Conservation (phyloP, 1,140 invertebrate genomes). For the Drosophila oshimai region DNA sequence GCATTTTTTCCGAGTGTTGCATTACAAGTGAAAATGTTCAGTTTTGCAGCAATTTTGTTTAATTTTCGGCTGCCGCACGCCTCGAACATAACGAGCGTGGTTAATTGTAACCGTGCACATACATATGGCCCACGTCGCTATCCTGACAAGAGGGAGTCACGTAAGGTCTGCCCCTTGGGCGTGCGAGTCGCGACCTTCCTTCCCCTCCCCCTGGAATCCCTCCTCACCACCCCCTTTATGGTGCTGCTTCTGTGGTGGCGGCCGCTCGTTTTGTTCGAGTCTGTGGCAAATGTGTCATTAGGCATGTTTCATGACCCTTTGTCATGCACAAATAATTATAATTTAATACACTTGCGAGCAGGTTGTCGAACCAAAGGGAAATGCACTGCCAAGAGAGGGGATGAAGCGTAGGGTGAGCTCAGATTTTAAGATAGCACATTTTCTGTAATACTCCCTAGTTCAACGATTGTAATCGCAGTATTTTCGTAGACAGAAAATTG, state of each 20-base stretch:
- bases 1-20: slow-evolving; percentile 45
- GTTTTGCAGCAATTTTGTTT: slow-evolving; percentile 72
- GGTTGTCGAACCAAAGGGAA: slow-evolving; percentile 14
- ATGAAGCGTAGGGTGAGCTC: no score
- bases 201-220: neutral
- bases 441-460: slow-evolving; percentile 9
- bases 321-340: slow-evolving; percentile 81
- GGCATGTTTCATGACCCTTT: slow-evolving; percentile 80
- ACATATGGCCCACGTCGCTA: slow-evolving; percentile 50
- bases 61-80: slow-evolving; percentile 62
- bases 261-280: slow-evolving; percentile 63
- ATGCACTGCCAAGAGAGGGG: neutral
- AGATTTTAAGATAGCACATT: slow-evolving; percentile 38
- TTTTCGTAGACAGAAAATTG: neutral
- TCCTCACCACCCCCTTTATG: neutral
- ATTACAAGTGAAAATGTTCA: slow-evolving; percentile 71
- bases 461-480: neutral
- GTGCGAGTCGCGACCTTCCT: slow-evolving; percentile 12
- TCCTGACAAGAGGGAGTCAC: slow-evolving; percentile 27
- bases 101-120: slow-evolving; percentile 58
- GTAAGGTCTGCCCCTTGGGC: slow-evolving; percentile 13
- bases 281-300: slow-evolving; percentile 81
- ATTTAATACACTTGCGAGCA: slow-evolving; percentile 74
- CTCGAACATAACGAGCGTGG: slow-evolving; percentile 71
- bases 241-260: slow-evolving; percentile 19